Conservation (phyloP, 2,888 invertebrate genomes). For the Ellobium chinense region DNA sequence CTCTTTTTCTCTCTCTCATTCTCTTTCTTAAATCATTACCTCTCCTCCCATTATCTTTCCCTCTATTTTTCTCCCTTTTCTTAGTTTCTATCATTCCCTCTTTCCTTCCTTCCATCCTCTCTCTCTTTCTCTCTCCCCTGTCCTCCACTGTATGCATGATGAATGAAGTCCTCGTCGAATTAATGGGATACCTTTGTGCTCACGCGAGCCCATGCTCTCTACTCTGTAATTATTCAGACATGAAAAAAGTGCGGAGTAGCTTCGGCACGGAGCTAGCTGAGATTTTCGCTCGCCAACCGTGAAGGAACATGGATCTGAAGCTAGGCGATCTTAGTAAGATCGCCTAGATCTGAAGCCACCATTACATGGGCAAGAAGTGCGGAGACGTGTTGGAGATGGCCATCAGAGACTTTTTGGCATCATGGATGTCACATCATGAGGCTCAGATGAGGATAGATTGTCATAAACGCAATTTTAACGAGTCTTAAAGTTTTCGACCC, state of each 20-base stretch:
- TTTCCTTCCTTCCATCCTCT: background rate
- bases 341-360: background rate
- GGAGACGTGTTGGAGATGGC: background rate
- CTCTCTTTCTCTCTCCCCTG: background rate
- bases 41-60: background rate
- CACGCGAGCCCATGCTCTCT: background rate
- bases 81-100: background rate
- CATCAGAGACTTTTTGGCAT: background rate
- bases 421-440: background rate
- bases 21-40: background rate
- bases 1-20: background rate
- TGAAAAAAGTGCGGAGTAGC: too few relatives aligned
- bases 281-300: too few relatives aligned
- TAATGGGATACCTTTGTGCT: background rate
- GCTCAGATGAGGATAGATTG: too few relatives aligned
- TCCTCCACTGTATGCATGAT: background rate
- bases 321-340: too few relatives aligned
- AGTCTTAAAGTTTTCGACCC: too few relatives aligned
- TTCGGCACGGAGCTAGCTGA: too few relatives aligned
- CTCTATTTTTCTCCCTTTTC: constrained; percentile 1
- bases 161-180: background rate
- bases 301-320: background rate
- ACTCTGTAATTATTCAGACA: background rate
- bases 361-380: background rate
- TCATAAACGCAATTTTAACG: too few relatives aligned